Conservation (phyloP, 2,113 vertebrate genomes). For the Larimichthys polyactis region DNA sequence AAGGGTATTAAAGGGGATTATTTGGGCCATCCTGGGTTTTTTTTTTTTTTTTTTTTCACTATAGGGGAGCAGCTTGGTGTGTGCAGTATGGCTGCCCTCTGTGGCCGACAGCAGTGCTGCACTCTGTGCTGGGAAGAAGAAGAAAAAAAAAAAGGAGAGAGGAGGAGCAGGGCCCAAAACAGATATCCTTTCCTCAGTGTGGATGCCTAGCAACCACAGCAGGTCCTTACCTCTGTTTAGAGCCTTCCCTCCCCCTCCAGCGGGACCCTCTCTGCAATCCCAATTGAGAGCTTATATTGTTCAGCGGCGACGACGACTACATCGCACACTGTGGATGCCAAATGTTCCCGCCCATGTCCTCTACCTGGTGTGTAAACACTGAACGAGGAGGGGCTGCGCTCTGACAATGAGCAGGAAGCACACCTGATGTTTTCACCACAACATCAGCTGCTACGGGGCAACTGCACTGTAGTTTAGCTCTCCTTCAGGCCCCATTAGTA, state of each 20-base stretch:
- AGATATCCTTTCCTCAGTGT: conserved; percentile 55
- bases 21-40: conserved; percentile 74
- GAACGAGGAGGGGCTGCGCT: conserved; percentile 33
- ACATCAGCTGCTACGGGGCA: conserved; percentile 11
- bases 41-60: conserved; percentile 54
- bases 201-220: conserved; percentile 79
- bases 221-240: conserved; percentile 58
- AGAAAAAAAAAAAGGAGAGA: conserved; percentile 37
- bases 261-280: conserved; percentile 45
- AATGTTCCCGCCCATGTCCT: conserved; percentile 44
- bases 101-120: conserved; percentile 65
- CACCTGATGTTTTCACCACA: conserved; percentile 43
- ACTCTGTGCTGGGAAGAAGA: conserved; percentile 51
- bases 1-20: conserved; percentile 85
- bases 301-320: conserved; percentile 31
- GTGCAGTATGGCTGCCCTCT: conserved; percentile 68
- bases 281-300: conserved; percentile 44
- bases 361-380: conserved; percentile 51
- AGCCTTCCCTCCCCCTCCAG: conserved; percentile 46
- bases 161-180: conserved; percentile 64
- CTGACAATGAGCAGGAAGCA: conserved; percentile 31
- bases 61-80: conserved; percentile 29
- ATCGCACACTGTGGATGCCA: conserved; percentile 53
- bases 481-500: conserved; percentile 7
- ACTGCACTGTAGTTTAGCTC: neutral